Evolutionary conservation across 2,113 vertebrate species (phyloP).

Genomic region (Marmota flaviventris): DNA sequence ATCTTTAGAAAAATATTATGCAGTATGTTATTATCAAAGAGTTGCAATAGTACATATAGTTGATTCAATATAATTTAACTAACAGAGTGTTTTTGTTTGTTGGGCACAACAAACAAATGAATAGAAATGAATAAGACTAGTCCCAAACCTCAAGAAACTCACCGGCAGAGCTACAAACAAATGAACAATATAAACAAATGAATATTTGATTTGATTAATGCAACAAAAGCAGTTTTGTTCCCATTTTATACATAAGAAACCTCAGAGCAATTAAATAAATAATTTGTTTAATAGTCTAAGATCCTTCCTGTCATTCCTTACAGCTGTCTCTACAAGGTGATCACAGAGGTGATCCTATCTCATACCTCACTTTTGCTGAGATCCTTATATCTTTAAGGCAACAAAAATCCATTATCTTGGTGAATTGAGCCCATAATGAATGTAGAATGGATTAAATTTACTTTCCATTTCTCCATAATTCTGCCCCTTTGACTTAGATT

Average conservation of each 20-base stretch:
- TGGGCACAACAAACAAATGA: neutral
- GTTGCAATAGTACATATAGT: neutral
- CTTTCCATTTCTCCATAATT: constrained; percentile 5
- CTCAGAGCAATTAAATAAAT: neutral
- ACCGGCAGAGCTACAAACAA: neutral
- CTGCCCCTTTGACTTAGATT: constrained; percentile 7
- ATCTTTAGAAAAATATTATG: neutral
- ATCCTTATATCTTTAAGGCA: neutral
- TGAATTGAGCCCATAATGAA: neutral
- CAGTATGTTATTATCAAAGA: neutral
- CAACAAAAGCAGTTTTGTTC: constrained; percentile 14
- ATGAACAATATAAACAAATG: neutral
- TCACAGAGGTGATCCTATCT: neutral
- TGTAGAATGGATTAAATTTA: neutral
- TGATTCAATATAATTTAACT: neutral
- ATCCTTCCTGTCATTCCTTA: neutral
- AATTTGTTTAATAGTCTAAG: neutral
- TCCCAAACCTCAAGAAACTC: neutral
- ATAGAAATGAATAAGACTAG: neutral
- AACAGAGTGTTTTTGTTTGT: neutral
- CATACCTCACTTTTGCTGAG: neutral
- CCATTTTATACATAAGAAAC: neutral
- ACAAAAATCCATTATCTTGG: neutral
- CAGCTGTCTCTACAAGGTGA: neutral
- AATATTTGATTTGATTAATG: neutral